phyloP scores from a whole-genome alignment of 1,140 invertebrate species.

The Drosophila tani region DNA sequence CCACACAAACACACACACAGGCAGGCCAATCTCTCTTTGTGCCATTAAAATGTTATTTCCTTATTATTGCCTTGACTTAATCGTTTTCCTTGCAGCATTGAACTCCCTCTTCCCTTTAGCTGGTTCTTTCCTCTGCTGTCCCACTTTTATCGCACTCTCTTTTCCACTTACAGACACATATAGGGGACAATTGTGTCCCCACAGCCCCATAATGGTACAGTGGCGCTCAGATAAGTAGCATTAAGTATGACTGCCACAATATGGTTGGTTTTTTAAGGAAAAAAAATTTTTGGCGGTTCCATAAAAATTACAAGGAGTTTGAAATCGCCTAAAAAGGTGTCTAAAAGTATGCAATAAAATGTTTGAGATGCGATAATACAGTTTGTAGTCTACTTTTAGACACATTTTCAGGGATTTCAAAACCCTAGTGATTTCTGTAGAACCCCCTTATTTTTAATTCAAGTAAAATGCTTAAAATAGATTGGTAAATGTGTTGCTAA shows the following conservation, averaged over 20 bases:
- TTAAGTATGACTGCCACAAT: background rate
- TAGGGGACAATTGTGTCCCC: slow-evolving; percentile 56
- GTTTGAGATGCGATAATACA: no score
- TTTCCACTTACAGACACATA: slow-evolving; percentile 20
- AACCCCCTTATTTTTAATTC: no score
- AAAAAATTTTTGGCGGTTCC: no score
- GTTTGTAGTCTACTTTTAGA: no score
- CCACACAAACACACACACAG: background rate
- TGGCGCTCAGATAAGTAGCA: background rate
- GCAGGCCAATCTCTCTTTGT: slow-evolving; percentile 37
- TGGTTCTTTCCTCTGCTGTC: slow-evolving; percentile 14
- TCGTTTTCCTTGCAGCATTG: slow-evolving; percentile 57
- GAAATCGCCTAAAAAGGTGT: no score
- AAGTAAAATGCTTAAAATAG: no score
- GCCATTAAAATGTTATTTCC: slow-evolving; percentile 82
- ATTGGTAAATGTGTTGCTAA: no score
- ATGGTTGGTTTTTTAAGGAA: no score
- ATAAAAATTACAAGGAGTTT: no score
- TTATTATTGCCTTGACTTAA: slow-evolving; percentile 80
- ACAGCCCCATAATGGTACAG: slow-evolving; percentile 3
- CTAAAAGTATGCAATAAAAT: background rate
- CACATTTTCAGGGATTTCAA: no score
- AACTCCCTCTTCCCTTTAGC: background rate
- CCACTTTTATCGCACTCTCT: slow-evolving; percentile 49
- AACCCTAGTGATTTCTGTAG: no score